Evolutionary conservation across 2,797 vertebrate genomes (phyloP).

Genomic region (Myioborus miniatus): DNA sequence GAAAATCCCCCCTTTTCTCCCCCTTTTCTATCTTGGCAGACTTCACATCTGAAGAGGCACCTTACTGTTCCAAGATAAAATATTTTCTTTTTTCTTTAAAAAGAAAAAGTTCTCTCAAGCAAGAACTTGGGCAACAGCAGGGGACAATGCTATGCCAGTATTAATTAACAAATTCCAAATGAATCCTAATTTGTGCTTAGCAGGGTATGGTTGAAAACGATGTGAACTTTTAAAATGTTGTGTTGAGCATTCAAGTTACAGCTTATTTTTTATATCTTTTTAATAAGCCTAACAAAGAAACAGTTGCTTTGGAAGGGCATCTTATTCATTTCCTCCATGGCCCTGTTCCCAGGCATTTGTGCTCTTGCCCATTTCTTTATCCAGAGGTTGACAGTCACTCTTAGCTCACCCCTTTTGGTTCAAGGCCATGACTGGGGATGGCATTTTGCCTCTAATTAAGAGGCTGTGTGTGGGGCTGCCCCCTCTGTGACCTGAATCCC

Average conservation of each 20-base stretch:
- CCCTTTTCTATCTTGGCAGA: not conserved
- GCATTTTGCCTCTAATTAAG: conserved; percentile 32
- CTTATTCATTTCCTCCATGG: not conserved
- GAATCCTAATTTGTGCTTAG: conserved; percentile 47
- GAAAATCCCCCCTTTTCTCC: not conserved
- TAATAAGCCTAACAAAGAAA: conserved; percentile 19
- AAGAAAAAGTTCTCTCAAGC: conserved; percentile 37
- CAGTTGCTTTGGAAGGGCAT: not conserved
- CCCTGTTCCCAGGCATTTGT: conserved; percentile 23
- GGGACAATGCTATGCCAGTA: conserved; percentile 39
- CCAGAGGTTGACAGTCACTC: not conserved
- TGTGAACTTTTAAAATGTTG: conserved; percentile 35
- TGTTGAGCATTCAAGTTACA: not conserved
- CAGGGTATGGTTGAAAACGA: not conserved
- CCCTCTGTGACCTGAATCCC: not conserved
- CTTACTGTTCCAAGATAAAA: conserved; percentile 44
- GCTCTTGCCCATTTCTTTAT: conserved; percentile 16
- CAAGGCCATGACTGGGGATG: not conserved
- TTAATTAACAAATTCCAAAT: conserved; percentile 66
- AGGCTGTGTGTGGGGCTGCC: not conserved
- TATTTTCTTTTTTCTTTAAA: conserved; percentile 25
- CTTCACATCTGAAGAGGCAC: conserved; percentile 28
- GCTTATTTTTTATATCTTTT: conserved; percentile 10
- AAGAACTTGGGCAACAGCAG: conserved; percentile 57
- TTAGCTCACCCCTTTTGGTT: not conserved